These are phyloP conservation scores for Gorsachius goisagi DNA, from an alignment of 2,113 vertebrate genomes.

Conservation along the genomic window DNA sequence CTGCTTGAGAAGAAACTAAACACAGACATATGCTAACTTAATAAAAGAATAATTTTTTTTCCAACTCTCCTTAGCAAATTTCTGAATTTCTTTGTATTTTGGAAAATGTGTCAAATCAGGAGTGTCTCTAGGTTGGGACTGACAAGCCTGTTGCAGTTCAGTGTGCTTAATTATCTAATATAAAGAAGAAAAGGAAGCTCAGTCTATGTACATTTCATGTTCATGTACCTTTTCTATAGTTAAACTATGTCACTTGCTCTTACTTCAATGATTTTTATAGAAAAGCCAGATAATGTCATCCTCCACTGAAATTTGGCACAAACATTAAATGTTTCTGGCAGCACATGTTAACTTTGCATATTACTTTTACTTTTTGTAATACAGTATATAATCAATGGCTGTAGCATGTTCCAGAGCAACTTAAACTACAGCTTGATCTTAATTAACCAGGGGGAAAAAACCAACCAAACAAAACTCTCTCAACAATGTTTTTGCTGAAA, in stretches of 20 bases:
- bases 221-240: neutral
- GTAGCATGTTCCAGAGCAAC: neutral
- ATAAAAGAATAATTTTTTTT: neutral
- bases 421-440: neutral
- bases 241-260: neutral
- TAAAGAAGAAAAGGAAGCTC: neutral
- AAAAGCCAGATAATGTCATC: neutral
- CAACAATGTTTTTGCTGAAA: neutral
- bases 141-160: neutral
- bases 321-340: neutral
- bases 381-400: neutral
- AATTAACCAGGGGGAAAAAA: neutral
- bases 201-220: neutral
- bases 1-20: neutral
- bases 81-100: neutral
- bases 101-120: neutral
- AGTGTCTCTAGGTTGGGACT: neutral
- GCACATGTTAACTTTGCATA: neutral
- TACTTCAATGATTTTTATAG: neutral
- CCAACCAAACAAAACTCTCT: fast-evolving
- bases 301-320: neutral
- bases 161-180: neutral
- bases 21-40: neutral
- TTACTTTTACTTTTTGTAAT: neutral
- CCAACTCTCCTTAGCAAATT: neutral